These are phyloP conservation scores for Miichthys miiuy DNA, from an alignment of 2,797 vertebrate genomes.

Conservation along the genomic window DNA sequence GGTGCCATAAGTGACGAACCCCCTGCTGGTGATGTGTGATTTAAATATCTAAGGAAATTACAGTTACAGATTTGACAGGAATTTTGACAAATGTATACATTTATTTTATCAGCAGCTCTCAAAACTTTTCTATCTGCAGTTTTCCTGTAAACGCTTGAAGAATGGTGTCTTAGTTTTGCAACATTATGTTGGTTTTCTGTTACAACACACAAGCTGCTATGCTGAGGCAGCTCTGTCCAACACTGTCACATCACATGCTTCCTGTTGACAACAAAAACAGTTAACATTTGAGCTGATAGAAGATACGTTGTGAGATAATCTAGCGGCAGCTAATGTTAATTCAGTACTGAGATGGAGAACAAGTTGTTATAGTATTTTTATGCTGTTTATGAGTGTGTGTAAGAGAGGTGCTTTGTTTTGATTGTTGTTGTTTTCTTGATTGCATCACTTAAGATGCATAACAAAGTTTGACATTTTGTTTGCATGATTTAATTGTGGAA, in stretches of 20 bases:
- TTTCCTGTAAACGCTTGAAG: background rate
- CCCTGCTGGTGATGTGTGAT: constrained; percentile 59
- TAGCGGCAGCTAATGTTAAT: background rate
- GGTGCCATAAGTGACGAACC: constrained; percentile 33
- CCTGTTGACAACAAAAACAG: constrained; percentile 24
- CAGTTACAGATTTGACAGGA: no score
- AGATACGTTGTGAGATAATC: background rate
- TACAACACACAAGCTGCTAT: background rate
- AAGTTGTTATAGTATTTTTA: background rate
- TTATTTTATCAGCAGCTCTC: background rate
- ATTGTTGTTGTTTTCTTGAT: background rate
- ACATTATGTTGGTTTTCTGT: background rate
- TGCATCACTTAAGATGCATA: background rate
- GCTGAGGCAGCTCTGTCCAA: background rate
- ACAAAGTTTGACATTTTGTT: background rate
- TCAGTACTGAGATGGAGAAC: constrained; percentile 2
- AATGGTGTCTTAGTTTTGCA: background rate
- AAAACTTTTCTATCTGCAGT: background rate
- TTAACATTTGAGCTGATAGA: background rate
- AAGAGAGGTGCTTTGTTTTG: no score
- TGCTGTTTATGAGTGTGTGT: background rate
- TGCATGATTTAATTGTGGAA: background rate
- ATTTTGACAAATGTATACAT: no score
- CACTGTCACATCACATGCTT: constrained; percentile 1
- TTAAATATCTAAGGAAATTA: background rate